phyloP scores from a whole-genome alignment of 2,888 invertebrate genomes.

The Drosophila picticornis region DNA sequence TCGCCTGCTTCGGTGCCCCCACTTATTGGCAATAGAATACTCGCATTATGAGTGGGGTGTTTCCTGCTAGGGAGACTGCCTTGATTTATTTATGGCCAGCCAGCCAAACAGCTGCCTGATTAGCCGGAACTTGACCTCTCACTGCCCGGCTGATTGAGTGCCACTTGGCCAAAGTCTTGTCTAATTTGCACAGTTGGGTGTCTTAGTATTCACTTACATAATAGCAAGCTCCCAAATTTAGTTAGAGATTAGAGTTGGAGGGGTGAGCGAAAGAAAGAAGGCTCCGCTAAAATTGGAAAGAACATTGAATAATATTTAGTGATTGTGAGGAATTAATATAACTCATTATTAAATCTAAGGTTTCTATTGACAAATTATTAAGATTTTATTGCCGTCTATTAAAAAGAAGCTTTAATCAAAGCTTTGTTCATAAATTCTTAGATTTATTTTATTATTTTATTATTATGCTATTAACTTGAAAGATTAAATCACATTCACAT shows the following conservation, averaged over 20 bases:
- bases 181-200: slow-evolving; percentile 62
- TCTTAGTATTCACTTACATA: slow-evolving; percentile 6
- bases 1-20: slow-evolving; percentile 29
- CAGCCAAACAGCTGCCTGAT: slow-evolving; percentile 60
- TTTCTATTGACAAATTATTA: not conserved
- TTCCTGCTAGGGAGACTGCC: slow-evolving; percentile 10
- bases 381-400: not conserved
- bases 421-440: not conserved
- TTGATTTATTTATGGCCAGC: slow-evolving; percentile 75
- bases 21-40: slow-evolving; percentile 19
- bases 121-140: slow-evolving; percentile 62
- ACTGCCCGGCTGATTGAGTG: slow-evolving; percentile 60
- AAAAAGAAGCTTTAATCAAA: not conserved
- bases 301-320: not conserved
- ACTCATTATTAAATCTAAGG: not conserved
- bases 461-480: not conserved
- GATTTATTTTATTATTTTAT: not conserved
- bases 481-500: not conserved
- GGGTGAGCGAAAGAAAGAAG: not conserved
- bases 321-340: not conserved
- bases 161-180: slow-evolving; percentile 61
- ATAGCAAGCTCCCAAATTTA: not conserved
- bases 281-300: not conserved
- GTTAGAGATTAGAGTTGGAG: not conserved
- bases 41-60: slow-evolving; percentile 45